Evolutionary conservation across 1,140 invertebrate species (phyloP), one percentile per base, ranked within the genome.

Genomic region (Drosophila novamexicana): DNA sequence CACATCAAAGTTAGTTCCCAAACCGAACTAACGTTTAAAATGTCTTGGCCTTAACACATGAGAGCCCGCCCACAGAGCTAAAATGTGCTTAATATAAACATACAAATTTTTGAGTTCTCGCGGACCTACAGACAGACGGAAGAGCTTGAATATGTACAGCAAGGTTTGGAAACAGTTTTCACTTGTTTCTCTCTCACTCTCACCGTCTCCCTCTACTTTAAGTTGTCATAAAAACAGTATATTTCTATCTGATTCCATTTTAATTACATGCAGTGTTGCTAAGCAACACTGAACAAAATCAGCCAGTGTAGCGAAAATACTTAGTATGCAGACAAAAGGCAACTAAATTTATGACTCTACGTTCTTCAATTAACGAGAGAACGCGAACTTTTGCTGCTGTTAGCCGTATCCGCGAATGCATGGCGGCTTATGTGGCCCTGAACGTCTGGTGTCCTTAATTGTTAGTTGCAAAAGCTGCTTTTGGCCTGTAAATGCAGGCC

Each of bases 181-280:
- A 29, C 22, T 3, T 5, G 22, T 29, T 5, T 29, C 16, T 1
- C 18, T 12, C 39, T 9, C 9, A 0, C 10, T 29, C 47, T 29
- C 22, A 6, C 22, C 4, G 4, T n/a, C 39, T 40, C 10, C 4
- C 10, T 40, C 12, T 42, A 7, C 7, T 10, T 37, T 37, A 37
- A 8, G 32, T 29, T 36, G 32, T 16, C 32, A 53, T 49, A 49
- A 49, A 37, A 37, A 14, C 14, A 12, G 32, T n/a, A n/a, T 34
- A 36, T n/a, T 53, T 36, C 18, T 36, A 54, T 54, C 34, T 16
- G 52, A 37, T 22, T 49, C 34, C 16, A 37, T 47, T 56, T 47
- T 37, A 47, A 66, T 66, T 66, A 16, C 32, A 44, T 32, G 62
- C 50, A 64, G 62, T 39, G 54, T 47, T 66, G 40, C 44, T 47